phyloP scores from a whole-genome alignment of 53 echinoderm and acorn worm genomes.

The Temnopleurus reevesii region DNA sequence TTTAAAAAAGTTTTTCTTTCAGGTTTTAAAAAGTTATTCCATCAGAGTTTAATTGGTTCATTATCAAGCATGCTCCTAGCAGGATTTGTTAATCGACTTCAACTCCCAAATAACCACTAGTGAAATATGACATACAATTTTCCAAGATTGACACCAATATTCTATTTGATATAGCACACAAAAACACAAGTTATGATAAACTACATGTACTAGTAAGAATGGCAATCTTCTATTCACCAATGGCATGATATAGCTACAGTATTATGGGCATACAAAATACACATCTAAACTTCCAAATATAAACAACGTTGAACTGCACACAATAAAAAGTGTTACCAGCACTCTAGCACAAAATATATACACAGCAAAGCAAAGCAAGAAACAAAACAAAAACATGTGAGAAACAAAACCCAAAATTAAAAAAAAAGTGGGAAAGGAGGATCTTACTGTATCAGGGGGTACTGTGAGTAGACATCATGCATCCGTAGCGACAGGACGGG shows the following conservation, averaged over 20 bases:
- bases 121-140: not conserved
- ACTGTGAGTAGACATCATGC: conserved; percentile 53
- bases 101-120: not conserved
- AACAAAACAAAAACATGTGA: conserved; percentile 10
- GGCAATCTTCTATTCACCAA: not conserved
- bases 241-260: no score
- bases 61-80: not conserved
- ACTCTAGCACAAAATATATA: conserved; percentile 23
- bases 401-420: not conserved
- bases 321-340: not conserved
- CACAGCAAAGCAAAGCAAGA: conserved; percentile 45
- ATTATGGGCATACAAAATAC: not conserved
- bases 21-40: not conserved
- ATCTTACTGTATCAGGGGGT: conserved; percentile 51
- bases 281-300: conserved; percentile 6
- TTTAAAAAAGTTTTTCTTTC: not conserved
- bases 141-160: not conserved
- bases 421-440: conserved; percentile 21
- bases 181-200: no score
- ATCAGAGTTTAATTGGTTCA: not conserved
- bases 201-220: not conserved
- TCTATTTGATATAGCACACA: not conserved
- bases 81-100: not conserved
- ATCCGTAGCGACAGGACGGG: conserved; percentile 48
- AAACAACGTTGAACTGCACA: not conserved